A percentile compares a stretch with the other conserved stretches of the same genome.
Conservation (phyloP, 2,888 invertebrate species). For the Hirudinaria manillensis region DNA sequence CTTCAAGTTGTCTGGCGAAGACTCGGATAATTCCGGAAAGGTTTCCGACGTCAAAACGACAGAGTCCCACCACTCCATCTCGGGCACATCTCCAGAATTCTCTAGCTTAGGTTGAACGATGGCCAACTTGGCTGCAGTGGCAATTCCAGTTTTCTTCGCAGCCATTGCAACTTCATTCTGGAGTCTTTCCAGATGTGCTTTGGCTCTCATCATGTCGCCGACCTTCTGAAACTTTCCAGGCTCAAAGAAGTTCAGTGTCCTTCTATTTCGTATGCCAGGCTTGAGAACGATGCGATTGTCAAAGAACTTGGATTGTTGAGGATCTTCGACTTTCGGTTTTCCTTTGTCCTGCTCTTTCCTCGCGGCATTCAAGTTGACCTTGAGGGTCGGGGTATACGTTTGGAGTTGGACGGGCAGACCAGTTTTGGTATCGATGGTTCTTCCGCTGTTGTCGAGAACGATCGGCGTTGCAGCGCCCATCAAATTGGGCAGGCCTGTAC, state of each 20-base stretch:
- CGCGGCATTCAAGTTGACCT: slow-evolving; percentile 87
- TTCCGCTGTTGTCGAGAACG: slow-evolving; percentile 84
- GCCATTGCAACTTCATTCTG: slow-evolving; percentile 94
- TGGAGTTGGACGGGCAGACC: slow-evolving; percentile 80
- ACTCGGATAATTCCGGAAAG: not conserved
- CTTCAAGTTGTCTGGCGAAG: not conserved
- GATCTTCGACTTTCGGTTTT: slow-evolving; percentile 57
- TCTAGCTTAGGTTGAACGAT: slow-evolving; percentile 76
- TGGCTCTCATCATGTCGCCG: slow-evolving; percentile 80
- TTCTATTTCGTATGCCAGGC: slow-evolving; percentile 55
- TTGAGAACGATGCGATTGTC: slow-evolving; percentile 59
- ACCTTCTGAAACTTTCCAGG: slow-evolving; percentile 89
- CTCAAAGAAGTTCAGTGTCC: slow-evolving; percentile 85
- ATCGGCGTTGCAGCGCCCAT: slow-evolving; percentile 61
- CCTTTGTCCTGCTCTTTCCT: slow-evolving; percentile 79
- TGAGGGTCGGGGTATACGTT: slow-evolving; percentile 59
- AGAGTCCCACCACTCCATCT: slow-evolving; percentile 97
- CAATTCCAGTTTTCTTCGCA: slow-evolving; percentile 93
- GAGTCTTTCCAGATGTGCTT: slow-evolving; percentile 84
- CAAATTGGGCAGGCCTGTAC: slow-evolving; percentile 27
- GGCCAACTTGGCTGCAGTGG: slow-evolving; percentile 91
- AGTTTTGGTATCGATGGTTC: slow-evolving; percentile 77
- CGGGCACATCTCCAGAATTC: slow-evolving; percentile 66
- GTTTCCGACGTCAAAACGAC: slow-evolving; percentile 70
- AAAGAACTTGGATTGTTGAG: slow-evolving; percentile 62